Evolutionary conservation across 2,797 vertebrate genomes (phyloP).

Genomic region (Pseudotriccus pelzelni): DNA sequence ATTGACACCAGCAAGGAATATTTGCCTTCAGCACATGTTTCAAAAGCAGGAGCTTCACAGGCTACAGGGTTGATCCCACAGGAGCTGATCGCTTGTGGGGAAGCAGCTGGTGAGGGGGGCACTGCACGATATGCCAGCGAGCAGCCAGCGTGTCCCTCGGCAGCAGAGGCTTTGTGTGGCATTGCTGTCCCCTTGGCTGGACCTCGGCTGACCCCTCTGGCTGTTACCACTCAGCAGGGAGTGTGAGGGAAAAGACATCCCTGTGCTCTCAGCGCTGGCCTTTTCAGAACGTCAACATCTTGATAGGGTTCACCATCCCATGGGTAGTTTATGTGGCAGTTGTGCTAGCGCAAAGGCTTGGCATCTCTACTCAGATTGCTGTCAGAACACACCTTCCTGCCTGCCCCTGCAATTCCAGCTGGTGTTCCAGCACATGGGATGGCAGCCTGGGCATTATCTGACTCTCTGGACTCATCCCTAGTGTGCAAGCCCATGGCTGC

Average conservation of each 20-base stretch:
- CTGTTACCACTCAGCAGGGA: not conserved
- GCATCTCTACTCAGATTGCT: not conserved
- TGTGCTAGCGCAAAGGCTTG: fast-evolving
- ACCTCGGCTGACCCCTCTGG: not conserved
- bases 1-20: not conserved
- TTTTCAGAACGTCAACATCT: not conserved
- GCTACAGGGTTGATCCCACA: not conserved
- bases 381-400: not conserved
- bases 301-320: not conserved
- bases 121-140: fast-evolving
- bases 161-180: not conserved
- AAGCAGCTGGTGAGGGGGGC: not conserved
- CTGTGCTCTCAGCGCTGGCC: fast-evolving
- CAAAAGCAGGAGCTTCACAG: not conserved
- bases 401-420: fast-evolving
- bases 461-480: not conserved
- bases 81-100: not conserved
- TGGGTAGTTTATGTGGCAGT: not conserved
- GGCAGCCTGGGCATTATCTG: not conserved
- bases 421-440: not conserved
- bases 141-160: fast-evolving
- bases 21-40: fast-evolving
- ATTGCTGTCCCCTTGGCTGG: not conserved
- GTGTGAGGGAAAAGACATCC: fast-evolving
- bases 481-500: not conserved